phyloP scores from a whole-genome alignment of 2,888 invertebrate genomes.

The Apotomis capreana region DNA sequence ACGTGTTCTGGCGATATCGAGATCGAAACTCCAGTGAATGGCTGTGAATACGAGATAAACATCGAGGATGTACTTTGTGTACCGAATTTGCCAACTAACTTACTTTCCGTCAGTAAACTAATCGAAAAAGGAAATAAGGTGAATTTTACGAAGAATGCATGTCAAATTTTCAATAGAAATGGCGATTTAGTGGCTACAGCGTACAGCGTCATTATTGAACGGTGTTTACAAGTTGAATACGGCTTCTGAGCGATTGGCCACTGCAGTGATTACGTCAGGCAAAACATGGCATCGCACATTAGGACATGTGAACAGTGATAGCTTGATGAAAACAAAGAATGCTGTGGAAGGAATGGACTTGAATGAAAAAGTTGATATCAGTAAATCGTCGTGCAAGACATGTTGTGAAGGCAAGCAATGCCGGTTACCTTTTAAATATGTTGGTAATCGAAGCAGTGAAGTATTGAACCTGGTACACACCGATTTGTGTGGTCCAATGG shows the following conservation, averaged over 20 bases:
- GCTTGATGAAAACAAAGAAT: conserved; percentile 47
- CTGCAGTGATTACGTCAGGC: conserved; percentile 35
- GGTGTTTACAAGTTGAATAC: conserved; percentile 46
- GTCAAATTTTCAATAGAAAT: conserved; percentile 44
- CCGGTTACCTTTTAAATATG: conserved; percentile 41
- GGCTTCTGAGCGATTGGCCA: conserved; percentile 6
- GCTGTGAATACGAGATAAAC: conserved; percentile 42
- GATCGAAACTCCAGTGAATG: neutral
- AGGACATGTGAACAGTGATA: conserved; percentile 48
- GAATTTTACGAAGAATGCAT: conserved; percentile 44
- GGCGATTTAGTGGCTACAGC: conserved; percentile 45
- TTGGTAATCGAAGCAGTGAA: conserved; percentile 42
- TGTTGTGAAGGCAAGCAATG: conserved; percentile 47
- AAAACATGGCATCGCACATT: conserved; percentile 47
- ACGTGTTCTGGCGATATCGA: too few relatives aligned
- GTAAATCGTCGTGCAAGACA: conserved; percentile 42
- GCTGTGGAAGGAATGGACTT: conserved; percentile 46
- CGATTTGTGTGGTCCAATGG: conserved; percentile 42
- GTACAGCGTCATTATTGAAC: conserved; percentile 44
- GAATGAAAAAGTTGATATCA: conserved; percentile 44
- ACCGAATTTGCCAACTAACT: conserved; percentile 42
- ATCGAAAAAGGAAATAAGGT: conserved; percentile 48
- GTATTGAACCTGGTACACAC: conserved; percentile 41
- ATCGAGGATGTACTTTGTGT: conserved; percentile 44
- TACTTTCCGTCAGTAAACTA: conserved; percentile 44